Conservation (phyloP, 2,888 invertebrate genomes). For the Phanerotoma sp. region DNA sequence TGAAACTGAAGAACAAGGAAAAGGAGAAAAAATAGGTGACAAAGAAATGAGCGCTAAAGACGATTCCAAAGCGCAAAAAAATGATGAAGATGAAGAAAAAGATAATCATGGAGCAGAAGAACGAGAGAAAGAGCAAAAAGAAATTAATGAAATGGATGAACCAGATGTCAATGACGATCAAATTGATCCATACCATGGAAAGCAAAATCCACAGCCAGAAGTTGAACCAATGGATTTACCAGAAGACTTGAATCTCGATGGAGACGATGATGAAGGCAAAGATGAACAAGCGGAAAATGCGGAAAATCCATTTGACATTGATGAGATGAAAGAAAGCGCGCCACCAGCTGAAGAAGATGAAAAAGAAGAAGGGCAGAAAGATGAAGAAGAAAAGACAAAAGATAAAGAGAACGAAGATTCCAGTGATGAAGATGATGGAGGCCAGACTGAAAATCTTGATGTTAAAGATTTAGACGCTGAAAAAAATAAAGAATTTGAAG, state of each 20-base stretch:
- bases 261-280: conserved; percentile 66
- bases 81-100: conserved; percentile 19
- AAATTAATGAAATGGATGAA: conserved; percentile 84
- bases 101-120: conserved; percentile 10
- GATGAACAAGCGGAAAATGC: conserved; percentile 65
- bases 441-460: conserved; percentile 40
- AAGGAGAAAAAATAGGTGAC: conserved; percentile 58
- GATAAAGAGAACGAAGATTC: conserved; percentile 55
- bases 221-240: conserved; percentile 87
- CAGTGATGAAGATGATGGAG: conserved; percentile 55
- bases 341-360: conserved; percentile 50
- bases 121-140: conserved; percentile 64
- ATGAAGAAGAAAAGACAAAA: conserved; percentile 35
- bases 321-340: conserved; percentile 67
- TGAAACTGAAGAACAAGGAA: conserved; percentile 58
- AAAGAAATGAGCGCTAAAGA: conserved; percentile 72
- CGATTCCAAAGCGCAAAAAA: conserved; percentile 35
- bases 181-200: conserved; percentile 79
- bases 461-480: conserved; percentile 32
- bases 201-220: conserved; percentile 75
- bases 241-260: conserved; percentile 82
- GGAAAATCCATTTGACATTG: conserved; percentile 85
- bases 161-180: conserved; percentile 79
- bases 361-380: conserved; percentile 51
- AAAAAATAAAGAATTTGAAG: conserved; percentile 44